These are phyloP conservation scores for Tonatia bakeri DNA, from an alignment of 2,113 vertebrate genomes.

Conservation along the genomic window DNA sequence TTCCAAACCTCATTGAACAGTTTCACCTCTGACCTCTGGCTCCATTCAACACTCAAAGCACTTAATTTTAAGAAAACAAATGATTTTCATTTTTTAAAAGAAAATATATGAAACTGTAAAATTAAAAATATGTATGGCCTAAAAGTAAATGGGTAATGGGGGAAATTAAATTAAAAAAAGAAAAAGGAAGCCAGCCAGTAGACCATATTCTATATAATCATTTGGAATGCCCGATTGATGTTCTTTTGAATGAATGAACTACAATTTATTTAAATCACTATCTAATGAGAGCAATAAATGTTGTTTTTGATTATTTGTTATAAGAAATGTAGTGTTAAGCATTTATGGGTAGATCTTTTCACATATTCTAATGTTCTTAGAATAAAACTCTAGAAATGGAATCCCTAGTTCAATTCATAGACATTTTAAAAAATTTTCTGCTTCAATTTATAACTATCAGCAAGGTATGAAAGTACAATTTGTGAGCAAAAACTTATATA, in stretches of 20 bases:
- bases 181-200: not conserved
- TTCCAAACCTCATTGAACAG: not conserved
- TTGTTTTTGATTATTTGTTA: not conserved
- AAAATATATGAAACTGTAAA: not conserved
- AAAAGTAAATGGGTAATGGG: not conserved
- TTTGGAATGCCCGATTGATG: not conserved
- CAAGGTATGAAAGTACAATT: not conserved
- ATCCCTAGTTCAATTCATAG: not conserved
- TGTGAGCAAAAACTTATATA: not conserved
- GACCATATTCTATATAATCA: not conserved
- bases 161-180: not conserved
- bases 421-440: not conserved
- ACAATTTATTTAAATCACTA: not conserved
- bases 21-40: not conserved
- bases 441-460: not conserved
- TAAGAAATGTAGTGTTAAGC: not conserved
- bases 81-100: not conserved
- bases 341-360: not conserved
- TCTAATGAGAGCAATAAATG: not conserved
- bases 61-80: not conserved
- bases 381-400: not conserved
- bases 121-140: not conserved
- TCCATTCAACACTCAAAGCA: not conserved
- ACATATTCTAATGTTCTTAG: not conserved
- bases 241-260: not conserved